Evolutionary conservation across 2,888 invertebrate species (phyloP).

Genomic region (Chouioia cunea): DNA sequence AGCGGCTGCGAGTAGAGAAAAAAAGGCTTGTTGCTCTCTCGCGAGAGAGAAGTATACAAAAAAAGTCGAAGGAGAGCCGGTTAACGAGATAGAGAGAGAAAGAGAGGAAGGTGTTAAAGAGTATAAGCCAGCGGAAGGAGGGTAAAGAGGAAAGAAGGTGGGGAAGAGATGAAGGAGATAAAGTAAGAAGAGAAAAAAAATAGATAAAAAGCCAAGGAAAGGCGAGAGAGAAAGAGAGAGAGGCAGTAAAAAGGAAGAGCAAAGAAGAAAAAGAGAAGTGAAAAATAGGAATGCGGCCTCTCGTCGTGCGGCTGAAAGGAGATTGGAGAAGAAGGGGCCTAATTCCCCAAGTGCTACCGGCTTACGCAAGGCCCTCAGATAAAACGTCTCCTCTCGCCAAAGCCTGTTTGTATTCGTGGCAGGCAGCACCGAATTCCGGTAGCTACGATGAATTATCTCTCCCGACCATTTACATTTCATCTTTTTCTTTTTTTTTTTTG

Average conservation of each 20-base stretch:
- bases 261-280: constrained; percentile 43
- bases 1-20: constrained; percentile 41
- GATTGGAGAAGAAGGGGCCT: constrained; percentile 52
- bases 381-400: constrained; percentile 49
- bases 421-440: constrained; percentile 13
- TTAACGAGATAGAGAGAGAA: constrained; percentile 42
- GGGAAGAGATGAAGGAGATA: constrained; percentile 23
- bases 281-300: constrained; percentile 38
- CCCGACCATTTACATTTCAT: constrained; percentile 18
- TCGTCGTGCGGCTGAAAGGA: constrained; percentile 18
- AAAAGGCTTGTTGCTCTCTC: constrained; percentile 21
- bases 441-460: background rate
- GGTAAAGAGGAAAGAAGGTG: background rate
- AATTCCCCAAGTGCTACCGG: constrained; percentile 62
- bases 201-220: background rate
- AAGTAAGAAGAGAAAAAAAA: constrained; percentile 9
- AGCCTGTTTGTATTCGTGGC: constrained; percentile 44
- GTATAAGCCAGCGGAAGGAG: constrained; percentile 5
- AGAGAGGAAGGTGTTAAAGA: constrained; percentile 43
- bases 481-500: constrained; percentile 7
- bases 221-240: background rate
- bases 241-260: constrained; percentile 19
- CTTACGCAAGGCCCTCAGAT: constrained; percentile 59
- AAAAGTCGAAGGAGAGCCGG: constrained; percentile 39
- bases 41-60: constrained; percentile 39